phyloP scores from a whole-genome alignment of 2,113 vertebrate species.

The Desmodus rotundus region DNA sequence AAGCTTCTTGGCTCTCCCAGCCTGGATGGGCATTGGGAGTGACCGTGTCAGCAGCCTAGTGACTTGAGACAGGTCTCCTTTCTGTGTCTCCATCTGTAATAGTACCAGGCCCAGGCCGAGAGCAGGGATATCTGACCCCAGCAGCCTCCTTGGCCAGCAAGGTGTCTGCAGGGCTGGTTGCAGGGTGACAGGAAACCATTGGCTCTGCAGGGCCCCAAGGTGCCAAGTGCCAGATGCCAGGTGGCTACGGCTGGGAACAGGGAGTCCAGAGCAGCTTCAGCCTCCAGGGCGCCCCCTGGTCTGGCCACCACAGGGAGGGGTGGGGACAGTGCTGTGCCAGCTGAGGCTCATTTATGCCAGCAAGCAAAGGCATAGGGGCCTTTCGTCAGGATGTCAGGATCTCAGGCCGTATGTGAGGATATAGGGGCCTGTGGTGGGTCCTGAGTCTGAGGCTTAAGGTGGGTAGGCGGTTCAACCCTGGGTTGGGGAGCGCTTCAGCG shows the following conservation, averaged over 20 bases:
- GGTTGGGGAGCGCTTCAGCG: background rate
- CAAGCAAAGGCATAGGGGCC: too few species aligned
- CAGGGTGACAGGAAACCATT: background rate
- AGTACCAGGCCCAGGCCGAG: background rate
- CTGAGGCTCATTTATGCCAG: background rate
- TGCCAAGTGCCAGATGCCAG: background rate
- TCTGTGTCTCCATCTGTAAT: background rate
- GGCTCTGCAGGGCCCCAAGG: background rate
- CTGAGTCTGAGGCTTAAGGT: background rate
- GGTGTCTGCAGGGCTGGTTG: background rate
- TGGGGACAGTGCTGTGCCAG: too few species aligned
- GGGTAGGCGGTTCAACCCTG: background rate
- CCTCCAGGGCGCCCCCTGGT: fast-evolving
- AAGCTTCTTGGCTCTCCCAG: background rate
- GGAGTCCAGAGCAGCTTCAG: background rate
- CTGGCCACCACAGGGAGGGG: fast-evolving
- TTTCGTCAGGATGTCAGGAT: too few species aligned
- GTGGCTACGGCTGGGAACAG: background rate
- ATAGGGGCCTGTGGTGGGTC: background rate
- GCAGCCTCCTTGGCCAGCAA: too few species aligned
- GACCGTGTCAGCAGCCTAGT: background rate
- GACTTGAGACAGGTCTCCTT: background rate
- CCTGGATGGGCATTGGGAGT: too few species aligned
- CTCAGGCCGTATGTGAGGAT: too few species aligned
- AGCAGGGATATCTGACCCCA: background rate